phyloP scores from a whole-genome alignment of 1,140 invertebrate genomes.

The Spodoptera frugiperda region DNA sequence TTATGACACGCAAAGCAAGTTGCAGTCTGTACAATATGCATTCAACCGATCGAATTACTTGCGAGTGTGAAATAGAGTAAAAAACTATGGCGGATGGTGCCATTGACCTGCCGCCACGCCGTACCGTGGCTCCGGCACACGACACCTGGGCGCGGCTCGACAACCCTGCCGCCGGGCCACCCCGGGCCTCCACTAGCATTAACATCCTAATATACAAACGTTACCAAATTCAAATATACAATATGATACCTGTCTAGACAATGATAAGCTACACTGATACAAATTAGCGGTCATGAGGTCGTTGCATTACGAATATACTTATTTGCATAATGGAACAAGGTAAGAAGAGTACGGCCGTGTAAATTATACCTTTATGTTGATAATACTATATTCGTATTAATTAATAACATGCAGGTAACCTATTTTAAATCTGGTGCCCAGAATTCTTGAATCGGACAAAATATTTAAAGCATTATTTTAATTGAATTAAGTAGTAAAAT shows the following conservation, averaged over 20 bases:
- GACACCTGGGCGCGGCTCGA: conserved; percentile 45
- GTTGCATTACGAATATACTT: not conserved
- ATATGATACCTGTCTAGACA: not conserved
- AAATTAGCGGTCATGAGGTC: conserved; percentile 13
- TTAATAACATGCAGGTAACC: too few species aligned
- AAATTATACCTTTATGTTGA: not conserved
- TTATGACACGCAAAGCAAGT: not conserved
- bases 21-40: conserved; percentile 36
- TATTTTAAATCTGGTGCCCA: too few species aligned
- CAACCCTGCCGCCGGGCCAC: conserved; percentile 34
- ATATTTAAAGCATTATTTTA: too few species aligned
- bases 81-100: conserved; percentile 42
- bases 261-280: conserved; percentile 9
- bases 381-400: too few species aligned
- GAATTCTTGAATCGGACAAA: too few species aligned
- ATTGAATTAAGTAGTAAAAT: too few species aligned
- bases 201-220: not conserved
- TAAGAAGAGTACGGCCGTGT: not conserved
- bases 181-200: not conserved
- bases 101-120: conserved; percentile 46
- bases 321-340: conserved; percentile 5
- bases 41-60: conserved; percentile 41
- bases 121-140: not conserved
- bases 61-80: conserved; percentile 48
- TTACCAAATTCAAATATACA: not conserved